Evolutionary conservation across 2,113 vertebrate genomes (phyloP).

Genomic region (Sebastes fasciatus): DNA sequence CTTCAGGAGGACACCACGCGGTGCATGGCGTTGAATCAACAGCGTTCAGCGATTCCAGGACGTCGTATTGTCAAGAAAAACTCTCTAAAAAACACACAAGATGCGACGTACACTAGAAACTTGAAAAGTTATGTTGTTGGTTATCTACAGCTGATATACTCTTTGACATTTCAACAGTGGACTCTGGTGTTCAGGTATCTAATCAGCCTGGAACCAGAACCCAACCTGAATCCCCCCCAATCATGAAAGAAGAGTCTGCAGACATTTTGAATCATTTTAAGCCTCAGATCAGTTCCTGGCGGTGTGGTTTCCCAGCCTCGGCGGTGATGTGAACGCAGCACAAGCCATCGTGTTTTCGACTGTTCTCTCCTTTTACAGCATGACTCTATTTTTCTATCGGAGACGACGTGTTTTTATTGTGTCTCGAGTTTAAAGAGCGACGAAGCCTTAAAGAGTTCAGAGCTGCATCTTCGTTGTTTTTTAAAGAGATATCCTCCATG

Average conservation of each 20-base stretch:
- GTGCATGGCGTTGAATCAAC: too few relatives aligned
- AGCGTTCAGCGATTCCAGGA: too few relatives aligned
- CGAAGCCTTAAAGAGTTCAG: constrained; percentile 76
- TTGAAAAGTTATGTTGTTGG: too few relatives aligned
- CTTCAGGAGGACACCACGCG: too few relatives aligned
- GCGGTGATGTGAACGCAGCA: constrained; percentile 66
- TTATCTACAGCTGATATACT: too few relatives aligned
- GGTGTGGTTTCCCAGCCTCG: constrained; percentile 37
- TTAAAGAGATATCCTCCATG: background rate
- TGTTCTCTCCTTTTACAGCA: constrained; percentile 74
- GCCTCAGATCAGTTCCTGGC: constrained; percentile 22
- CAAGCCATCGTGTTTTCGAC: constrained; percentile 75
- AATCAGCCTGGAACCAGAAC: background rate
- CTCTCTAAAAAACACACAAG: too few relatives aligned
- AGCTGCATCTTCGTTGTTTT: background rate
- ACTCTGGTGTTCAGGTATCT: too few relatives aligned
- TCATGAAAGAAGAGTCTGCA: too few relatives aligned
- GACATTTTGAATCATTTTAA: background rate
- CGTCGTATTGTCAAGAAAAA: too few relatives aligned
- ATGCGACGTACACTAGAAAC: too few relatives aligned
- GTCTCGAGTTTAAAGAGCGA: constrained; percentile 31
- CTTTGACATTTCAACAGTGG: too few relatives aligned
- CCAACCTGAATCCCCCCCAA: too few relatives aligned
- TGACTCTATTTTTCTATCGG: constrained; percentile 79
- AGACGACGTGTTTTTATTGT: constrained; percentile 49